Evolutionary conservation across 2,888 invertebrate species (phyloP), one percentile per base, ranked within the genome.

Genomic region (Oeneis ivallda): DNA sequence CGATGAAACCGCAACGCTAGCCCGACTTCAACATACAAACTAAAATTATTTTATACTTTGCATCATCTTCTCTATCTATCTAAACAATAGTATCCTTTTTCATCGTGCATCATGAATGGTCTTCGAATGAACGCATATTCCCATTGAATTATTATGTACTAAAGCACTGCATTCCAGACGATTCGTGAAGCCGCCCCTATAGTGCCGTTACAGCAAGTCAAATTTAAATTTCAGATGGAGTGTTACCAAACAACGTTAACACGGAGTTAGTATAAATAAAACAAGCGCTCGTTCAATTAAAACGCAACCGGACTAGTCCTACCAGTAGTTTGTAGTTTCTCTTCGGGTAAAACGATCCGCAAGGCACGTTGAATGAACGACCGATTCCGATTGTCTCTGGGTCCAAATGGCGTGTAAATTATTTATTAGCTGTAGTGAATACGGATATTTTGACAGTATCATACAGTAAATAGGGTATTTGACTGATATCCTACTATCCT

Each of bases 211-310:
- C 64, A 15, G 15, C 26, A 15, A 60, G 52, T 65, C 45, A 37
- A 64, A 59, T 34, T 52, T 50, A 64, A 53, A 58, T 65, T 56
- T 56, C 41, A 59, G 53, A 60, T 45, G 54, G 54, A 49, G 45
- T 54, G 39, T 17, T 53, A 39, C 26, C 52, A 41, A 65, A 63
- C 37, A 43, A 58, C n/a, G 58, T 39, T 65, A 43, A 57, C 59
- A 41, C 59, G 58, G 66, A 65, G 64, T 66, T 65, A 50, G 66
- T 41, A 56, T 64, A 68, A 71, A 67, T 68, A 69, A 64, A 66
- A 71, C 68, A 69, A 59, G 19, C 62, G 62, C 52, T 54, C 58
- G 63, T 68, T 68, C 71, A 8, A 70, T 70, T 70, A 71, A 70
- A 68, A 68, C 63, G 49, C 63, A 71, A 59, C 41, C 43, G 65